Evolutionary conservation across 1,140 invertebrate genomes (phyloP).

Genomic region (Dendrolimus punctatus): DNA sequence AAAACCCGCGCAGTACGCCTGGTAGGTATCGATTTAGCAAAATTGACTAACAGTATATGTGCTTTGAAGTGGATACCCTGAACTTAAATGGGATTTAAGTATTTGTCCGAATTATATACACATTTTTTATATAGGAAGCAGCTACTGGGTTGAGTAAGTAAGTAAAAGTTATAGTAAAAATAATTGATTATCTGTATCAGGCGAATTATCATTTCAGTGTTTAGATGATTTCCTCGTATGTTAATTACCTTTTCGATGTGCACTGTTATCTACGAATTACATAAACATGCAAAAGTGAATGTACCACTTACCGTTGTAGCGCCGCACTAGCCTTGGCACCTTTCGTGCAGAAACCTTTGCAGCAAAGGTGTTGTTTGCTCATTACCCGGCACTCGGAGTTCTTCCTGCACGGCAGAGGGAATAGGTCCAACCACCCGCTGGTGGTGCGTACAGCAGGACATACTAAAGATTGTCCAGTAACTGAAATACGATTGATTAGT

Average conservation of each 20-base stretch:
- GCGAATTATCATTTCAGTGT: too few relatives aligned
- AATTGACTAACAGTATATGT: too few relatives aligned
- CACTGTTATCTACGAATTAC: not conserved
- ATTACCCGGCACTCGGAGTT: conserved; percentile 59
- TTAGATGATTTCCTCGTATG: too few relatives aligned
- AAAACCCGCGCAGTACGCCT: too few relatives aligned
- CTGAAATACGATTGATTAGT: conserved; percentile 16
- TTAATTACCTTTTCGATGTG: not conserved
- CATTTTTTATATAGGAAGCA: too few relatives aligned
- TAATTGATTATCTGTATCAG: too few relatives aligned
- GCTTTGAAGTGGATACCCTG: too few relatives aligned
- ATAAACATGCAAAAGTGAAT: conserved; percentile 3
- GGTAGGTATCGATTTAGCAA: too few relatives aligned
- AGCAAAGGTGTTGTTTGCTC: conserved; percentile 59
- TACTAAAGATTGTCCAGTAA: conserved; percentile 37
- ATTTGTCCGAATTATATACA: too few relatives aligned
- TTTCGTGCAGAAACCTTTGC: conserved; percentile 63
- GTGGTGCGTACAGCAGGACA: conserved; percentile 56
- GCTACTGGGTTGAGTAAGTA: too few relatives aligned
- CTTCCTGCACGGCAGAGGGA: conserved; percentile 62
- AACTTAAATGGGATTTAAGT: too few relatives aligned
- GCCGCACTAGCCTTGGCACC: conserved; percentile 31
- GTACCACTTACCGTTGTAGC: conserved; percentile 34
- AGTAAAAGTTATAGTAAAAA: too few relatives aligned
- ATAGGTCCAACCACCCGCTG: conserved; percentile 64